Evolutionary conservation across 2,797 vertebrate species (phyloP).

Genomic region (Crocodylus rhombifer): DNA sequence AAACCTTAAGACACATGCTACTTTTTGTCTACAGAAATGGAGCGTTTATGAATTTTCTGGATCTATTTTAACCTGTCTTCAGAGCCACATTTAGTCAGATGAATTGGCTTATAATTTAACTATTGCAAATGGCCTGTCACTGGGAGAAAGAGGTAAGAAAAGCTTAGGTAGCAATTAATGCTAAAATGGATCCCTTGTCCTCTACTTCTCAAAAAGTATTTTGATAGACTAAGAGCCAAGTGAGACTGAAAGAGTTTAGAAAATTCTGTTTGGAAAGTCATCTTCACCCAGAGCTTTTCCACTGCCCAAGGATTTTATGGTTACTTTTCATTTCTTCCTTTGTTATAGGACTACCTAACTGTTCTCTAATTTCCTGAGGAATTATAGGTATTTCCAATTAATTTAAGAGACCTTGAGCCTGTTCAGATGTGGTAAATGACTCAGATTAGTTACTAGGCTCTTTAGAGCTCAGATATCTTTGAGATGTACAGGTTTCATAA

Average conservation of each 20-base stretch:
- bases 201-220: constrained; percentile 29
- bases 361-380: constrained; percentile 60
- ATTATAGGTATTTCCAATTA: constrained; percentile 63
- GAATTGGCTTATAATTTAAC: constrained; percentile 66
- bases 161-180: constrained; percentile 41
- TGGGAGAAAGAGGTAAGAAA: constrained; percentile 58
- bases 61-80: constrained; percentile 64
- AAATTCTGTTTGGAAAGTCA: constrained; percentile 70
- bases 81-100: constrained; percentile 56
- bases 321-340: constrained; percentile 61
- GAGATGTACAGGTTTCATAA: not conserved
- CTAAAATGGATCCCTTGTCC: constrained; percentile 53
- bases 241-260: constrained; percentile 47
- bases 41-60: constrained; percentile 45
- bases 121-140: constrained; percentile 62
- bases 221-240: constrained; percentile 42
- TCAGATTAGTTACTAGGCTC: constrained; percentile 26
- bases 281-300: constrained; percentile 67
- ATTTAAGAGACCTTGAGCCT: constrained; percentile 46
- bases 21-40: constrained; percentile 38
- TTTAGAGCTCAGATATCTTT: constrained; percentile 15
- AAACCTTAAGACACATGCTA: constrained; percentile 17
- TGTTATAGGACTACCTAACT: constrained; percentile 48
- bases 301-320: constrained; percentile 58
- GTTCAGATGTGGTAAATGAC: constrained; percentile 42